Base-by-base conservation (phyloP, 2,888 invertebrate genomes). In the Thecocarcelia acutangulata region DNA sequence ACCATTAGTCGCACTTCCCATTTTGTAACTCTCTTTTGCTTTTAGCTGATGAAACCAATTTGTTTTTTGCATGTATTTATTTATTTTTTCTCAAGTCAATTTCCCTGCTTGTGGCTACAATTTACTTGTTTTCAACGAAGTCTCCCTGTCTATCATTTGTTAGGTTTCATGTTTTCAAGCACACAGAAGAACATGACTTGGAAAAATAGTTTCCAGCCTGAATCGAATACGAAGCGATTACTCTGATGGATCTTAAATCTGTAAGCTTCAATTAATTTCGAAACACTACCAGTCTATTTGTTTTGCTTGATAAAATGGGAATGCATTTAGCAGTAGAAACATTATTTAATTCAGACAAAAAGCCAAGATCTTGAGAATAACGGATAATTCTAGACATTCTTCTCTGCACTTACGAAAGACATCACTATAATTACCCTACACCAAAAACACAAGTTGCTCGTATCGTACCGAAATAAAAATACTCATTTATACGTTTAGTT, bases 91-190 rank as follows among this genome's bases (percentile, higher is more conserved):
- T 56, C 42, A 83, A 84, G 68, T 46, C 56, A 75, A 68, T 77
- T 80, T 59, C 76, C 77, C 78, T 70, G 84, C 78, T 79, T 82
- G 83, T 83, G 83, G 78, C 84, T 84, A 83, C 84, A 86, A 86
- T 86, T 87, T 86, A 84, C 85, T 44, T 73, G 74, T 80, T 75
- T 77, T 72, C 68, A 84, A 74, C 79, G 85, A 85, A 85, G 86
- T 86, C 86, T 87, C 61, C 63, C 75, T 83, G 89, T 87, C 87
- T 86, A 86, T 88, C 89, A 88, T 86, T 88, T 87, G 89, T 87
- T 88, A 87, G 87, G 88, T 88, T 87, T 85, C 76, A 74, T 77
- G 72, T 80, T 83, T 24, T 24, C 68, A 42, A 72, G 56, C 68
- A n/a, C 40, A 63, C 42, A 81, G 68, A 28, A 28, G 28, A 73